These are phyloP conservation scores for Chunga burmeisteri DNA, from an alignment of 2,113 vertebrate species.

Conservation along the genomic window DNA sequence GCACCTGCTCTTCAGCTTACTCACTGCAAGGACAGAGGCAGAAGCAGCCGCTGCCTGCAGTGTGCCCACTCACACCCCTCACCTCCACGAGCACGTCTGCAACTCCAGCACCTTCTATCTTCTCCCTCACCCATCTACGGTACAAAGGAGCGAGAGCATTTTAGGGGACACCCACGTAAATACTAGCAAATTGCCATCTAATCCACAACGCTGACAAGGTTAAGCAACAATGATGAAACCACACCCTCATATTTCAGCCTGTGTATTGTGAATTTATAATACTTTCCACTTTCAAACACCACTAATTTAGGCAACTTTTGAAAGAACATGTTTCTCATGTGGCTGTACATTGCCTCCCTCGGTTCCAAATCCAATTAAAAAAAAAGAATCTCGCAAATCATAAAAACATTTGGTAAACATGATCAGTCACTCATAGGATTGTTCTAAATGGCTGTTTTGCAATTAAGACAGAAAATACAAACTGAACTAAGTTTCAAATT, in stretches of 20 bases:
- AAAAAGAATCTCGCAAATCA: not conserved
- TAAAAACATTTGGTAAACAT: not conserved
- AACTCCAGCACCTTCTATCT: not conserved
- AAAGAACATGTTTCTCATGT: not conserved
- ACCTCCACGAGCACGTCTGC: rapidly evolving
- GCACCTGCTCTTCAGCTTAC: not conserved
- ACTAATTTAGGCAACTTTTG: not conserved
- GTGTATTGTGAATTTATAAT: rapidly evolving
- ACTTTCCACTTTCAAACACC: not conserved
- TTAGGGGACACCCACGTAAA: not conserved
- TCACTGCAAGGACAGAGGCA: not conserved
- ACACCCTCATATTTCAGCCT: not conserved
- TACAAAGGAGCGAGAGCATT: not conserved
- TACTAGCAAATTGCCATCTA: not conserved
- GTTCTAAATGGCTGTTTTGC: not conserved
- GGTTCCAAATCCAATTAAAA: not conserved
- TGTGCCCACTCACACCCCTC: not conserved
- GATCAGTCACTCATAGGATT: not conserved
- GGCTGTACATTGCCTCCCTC: not conserved
- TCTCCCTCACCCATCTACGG: rapidly evolving
- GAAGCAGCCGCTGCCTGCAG: not conserved
- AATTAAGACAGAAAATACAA: not conserved
- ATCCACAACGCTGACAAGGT: rapidly evolving
- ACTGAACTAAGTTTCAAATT: not conserved
- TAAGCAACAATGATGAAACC: not conserved